Base-by-base conservation (phyloP, 2,888 invertebrate species). In the Philhelius pedissequus region DNA sequence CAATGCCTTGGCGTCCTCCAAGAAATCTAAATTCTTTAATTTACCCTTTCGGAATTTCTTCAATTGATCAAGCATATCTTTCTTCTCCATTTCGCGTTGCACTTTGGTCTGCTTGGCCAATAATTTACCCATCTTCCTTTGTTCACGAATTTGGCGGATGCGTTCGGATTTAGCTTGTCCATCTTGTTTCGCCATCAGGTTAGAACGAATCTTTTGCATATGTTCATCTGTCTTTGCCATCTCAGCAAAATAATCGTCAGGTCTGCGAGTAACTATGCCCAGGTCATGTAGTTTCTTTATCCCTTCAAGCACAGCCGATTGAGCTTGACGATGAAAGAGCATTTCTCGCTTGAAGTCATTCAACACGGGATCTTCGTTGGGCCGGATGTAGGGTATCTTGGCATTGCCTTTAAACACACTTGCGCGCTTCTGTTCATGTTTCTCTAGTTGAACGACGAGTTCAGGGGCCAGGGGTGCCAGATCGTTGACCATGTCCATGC, bases 221-320 rank as follows among this genome's bases (percentile, higher is more conserved):
- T 99, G 99, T 35, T 94, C 94, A 92, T 99, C 99, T 13, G 97
- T 94, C 91, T 99, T 99, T 0, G 97, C 98, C 99, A 99, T 99
- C 93, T 99, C 97, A 0, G 99, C 99, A 92, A 98, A 99, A 91
- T 98, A 99, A 91, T 99, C 99, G 73, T 97, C 96, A 0, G 99
- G 99, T 62, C 96, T 93, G 89, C 94, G 95, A 0, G 97, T 98
- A 0, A 94, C 92, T 56, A 98, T 92, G 20, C 94, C 95, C 5
- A 97, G 90, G 43, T 94, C 94, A 81, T 97, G 96, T 8, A 99
- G 92, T 87, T 94, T 94, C 54, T 95, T 94, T 22, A 99, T 93
- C 0, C 96, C 97, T 86, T 96, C 95, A 27, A 97, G 87, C 0
- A 97, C 97, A 0, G 98, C 95, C 22, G 96, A 94, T 90, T 99